A percentile compares a stretch with the other conserved stretches of the same genome.
Evolutionary conservation across 2,797 vertebrate species (phyloP).

Genomic region (Smutsia gigantea): DNA sequence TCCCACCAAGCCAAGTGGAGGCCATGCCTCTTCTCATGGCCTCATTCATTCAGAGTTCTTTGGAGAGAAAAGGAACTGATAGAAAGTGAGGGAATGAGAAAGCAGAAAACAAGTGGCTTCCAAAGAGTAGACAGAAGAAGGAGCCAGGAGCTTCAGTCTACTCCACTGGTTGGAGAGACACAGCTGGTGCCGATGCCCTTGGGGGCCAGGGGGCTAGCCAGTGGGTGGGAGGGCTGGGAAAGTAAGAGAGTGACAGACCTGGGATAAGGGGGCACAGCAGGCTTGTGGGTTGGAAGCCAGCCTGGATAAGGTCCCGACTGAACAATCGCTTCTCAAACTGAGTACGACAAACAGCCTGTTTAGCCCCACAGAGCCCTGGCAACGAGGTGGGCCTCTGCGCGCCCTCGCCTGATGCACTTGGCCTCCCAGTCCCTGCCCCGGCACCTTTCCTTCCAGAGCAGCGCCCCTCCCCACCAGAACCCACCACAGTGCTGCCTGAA

Average conservation of each 20-base stretch:
- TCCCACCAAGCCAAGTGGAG: no score
- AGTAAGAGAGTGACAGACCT: not conserved
- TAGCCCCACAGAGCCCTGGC: not conserved
- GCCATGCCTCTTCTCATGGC: not conserved
- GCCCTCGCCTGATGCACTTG: not conserved
- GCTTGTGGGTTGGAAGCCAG: not conserved
- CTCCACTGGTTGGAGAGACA: not conserved
- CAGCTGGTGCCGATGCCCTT: rapidly evolving
- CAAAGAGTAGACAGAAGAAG: not conserved
- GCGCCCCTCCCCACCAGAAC: not conserved
- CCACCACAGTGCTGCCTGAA: not conserved
- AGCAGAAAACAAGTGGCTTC: not conserved
- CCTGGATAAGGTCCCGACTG: not conserved
- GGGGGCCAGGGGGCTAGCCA: not conserved
- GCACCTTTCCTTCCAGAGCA: not conserved
- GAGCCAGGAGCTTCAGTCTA: not conserved
- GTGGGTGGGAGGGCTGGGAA: not conserved
- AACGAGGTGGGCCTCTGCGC: no score
- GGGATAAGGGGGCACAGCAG: not conserved
- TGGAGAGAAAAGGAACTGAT: not conserved
- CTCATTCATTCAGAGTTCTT: not conserved
- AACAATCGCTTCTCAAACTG: constrained; percentile 25
- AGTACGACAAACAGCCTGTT: constrained; percentile 1
- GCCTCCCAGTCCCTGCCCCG: rapidly evolving
- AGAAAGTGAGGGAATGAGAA: not conserved